Conservation (phyloP, 2,113 vertebrate genomes). For the Alethe diademata region DNA sequence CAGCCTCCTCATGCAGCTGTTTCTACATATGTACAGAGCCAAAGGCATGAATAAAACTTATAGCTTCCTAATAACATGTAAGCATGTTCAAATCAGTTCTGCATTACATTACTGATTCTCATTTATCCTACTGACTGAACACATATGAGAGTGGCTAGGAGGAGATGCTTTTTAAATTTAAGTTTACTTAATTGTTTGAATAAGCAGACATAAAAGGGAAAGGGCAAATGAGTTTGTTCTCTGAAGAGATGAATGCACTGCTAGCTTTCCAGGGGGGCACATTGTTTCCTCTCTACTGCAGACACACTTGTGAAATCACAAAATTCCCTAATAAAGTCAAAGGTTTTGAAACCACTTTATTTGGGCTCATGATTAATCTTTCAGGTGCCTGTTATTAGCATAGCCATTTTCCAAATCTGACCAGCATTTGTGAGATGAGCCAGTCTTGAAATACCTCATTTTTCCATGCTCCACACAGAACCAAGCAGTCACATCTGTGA, state of each 20-base stretch:
- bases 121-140: conserved; percentile 10
- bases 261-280: background rate
- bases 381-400: background rate
- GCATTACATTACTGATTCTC: background rate
- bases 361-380: background rate
- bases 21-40: background rate
- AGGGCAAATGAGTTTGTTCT: background rate
- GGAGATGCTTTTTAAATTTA: background rate
- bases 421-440: background rate
- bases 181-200: conserved; percentile 24
- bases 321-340: background rate
- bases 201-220: background rate
- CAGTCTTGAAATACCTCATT: background rate
- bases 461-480: background rate
- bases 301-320: background rate
- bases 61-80: background rate
- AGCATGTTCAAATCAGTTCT: background rate
- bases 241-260: background rate
- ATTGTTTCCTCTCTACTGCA: background rate
- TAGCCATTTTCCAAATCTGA: background rate
- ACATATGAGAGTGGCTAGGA: background rate
- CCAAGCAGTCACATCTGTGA: background rate
- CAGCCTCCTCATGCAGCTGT: background rate
- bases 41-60: conserved; percentile 9
- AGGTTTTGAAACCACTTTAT: background rate